phyloP scores from a whole-genome alignment of 2,113 vertebrate genomes.

The Vulpes lagopus region DNA sequence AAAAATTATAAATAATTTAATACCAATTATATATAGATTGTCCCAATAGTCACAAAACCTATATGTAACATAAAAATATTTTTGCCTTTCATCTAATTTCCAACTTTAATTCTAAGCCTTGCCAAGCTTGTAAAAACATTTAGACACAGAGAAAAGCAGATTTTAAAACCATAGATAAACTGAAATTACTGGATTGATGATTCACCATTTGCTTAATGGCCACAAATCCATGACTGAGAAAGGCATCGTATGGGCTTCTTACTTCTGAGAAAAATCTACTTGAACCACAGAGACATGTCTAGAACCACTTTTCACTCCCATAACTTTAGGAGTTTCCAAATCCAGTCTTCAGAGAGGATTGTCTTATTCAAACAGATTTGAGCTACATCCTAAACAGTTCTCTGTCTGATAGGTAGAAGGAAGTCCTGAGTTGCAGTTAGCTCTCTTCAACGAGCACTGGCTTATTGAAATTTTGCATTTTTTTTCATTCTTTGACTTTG shows the following conservation, averaged over 20 bases:
- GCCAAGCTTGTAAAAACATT: background rate
- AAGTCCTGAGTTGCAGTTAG: background rate
- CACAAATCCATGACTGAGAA: background rate
- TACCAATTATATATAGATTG: background rate
- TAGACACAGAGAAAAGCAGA: background rate
- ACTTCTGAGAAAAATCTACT: background rate
- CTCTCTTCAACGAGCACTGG: background rate
- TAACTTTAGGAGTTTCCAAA: background rate
- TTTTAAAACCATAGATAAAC: background rate
- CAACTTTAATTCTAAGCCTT: background rate
- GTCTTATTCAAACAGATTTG: background rate
- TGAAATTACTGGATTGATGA: background rate
- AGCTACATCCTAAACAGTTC: background rate
- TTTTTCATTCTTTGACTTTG: background rate
- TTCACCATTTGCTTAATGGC: background rate
- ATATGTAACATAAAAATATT: background rate
- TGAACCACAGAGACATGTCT: background rate
- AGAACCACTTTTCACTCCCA: background rate
- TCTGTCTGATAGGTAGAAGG: background rate
- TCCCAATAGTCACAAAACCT: background rate
- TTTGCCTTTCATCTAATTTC: background rate
- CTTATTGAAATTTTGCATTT: background rate
- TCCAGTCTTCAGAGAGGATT: background rate
- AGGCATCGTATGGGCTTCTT: background rate
- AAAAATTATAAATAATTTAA: background rate